Percentiles rank a stretch among this genome's conserved stretches.
Conservation (phyloP, 2,113 vertebrate genomes). For the Trematomus loennbergii region DNA sequence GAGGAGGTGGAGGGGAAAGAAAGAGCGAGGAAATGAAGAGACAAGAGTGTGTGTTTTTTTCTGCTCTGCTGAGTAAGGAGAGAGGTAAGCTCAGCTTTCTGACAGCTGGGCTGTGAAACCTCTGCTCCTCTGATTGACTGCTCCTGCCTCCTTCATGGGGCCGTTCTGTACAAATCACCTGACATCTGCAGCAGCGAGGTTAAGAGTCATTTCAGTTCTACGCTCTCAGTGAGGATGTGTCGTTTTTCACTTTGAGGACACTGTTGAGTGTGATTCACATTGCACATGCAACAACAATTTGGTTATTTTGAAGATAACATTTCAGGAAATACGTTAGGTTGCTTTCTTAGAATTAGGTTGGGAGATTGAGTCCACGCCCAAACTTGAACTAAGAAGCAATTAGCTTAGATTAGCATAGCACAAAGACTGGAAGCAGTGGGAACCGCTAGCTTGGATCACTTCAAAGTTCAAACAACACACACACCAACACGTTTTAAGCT, state of each 20-base stretch:
- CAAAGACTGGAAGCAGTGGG: not conserved
- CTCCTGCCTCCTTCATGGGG: slow-evolving; percentile 45
- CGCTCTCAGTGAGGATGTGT: not conserved
- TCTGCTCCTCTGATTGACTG: slow-evolving; percentile 59
- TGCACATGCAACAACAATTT: too few species aligned
- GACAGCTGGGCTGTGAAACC: slow-evolving; percentile 73
- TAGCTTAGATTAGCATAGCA: slow-evolving; percentile 25
- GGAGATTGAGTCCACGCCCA: not conserved
- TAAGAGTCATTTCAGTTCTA: not conserved
- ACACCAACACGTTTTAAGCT: not conserved
- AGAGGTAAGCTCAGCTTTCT: slow-evolving; percentile 71
- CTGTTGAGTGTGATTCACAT: not conserved
- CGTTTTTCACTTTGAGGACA: not conserved
- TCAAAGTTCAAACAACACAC: not conserved
- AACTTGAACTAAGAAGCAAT: not conserved
- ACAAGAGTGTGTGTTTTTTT: slow-evolving; percentile 64
- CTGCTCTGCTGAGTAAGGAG: slow-evolving; percentile 80
- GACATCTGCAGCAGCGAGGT: slow-evolving; percentile 11
- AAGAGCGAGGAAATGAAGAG: slow-evolving; percentile 78
- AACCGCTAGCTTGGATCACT: not conserved
- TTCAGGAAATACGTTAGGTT: not conserved
- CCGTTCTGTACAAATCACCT: slow-evolving; percentile 29
- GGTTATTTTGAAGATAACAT: not conserved
- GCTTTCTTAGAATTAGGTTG: not conserved
- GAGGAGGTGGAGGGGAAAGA: slow-evolving; percentile 59